Percentiles rank a stretch among this genome's conserved stretches.
phyloP scores from a whole-genome alignment of 2,888 invertebrate species.

The Spisula subtruncata region DNA sequence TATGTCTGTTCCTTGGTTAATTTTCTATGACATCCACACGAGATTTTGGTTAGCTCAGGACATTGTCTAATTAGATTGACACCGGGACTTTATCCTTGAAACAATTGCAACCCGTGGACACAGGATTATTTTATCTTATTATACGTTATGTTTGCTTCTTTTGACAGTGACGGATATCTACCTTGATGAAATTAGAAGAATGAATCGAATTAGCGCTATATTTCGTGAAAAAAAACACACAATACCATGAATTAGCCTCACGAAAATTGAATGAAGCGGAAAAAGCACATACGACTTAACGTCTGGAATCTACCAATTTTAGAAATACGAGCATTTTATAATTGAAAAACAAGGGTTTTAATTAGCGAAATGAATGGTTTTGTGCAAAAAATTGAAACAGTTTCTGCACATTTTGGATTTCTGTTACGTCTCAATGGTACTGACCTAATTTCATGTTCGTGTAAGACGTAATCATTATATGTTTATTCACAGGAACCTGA shows the following conservation, averaged over 20 bases:
- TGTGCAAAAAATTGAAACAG: neutral
- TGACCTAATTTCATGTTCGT: no score
- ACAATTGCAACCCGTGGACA: conserved; percentile 1
- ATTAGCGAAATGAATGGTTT: neutral
- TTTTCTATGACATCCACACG: conserved; percentile 19
- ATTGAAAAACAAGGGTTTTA: conserved; percentile 4
- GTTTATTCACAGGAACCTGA: no score
- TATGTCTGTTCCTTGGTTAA: neutral
- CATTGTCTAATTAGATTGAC: conserved; percentile 19
- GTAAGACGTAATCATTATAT: no score
- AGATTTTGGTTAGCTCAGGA: conserved; percentile 5
- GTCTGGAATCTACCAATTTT: conserved; percentile 9
- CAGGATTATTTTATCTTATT: neutral
- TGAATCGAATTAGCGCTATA: no score
- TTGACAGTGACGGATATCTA: conserved; percentile 22
- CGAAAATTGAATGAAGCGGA: conserved; percentile 6
- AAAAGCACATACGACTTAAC: neutral
- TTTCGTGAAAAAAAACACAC: conserved; percentile 1
- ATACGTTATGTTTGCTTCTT: neutral
- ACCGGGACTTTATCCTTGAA: neutral
- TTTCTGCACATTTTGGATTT: neutral
- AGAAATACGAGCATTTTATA: neutral
- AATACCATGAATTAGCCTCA: neutral
- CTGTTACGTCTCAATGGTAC: no score
- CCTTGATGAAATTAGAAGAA: conserved; percentile 6